These are phyloP conservation scores for Drosophila mayaguana DNA, from an alignment of 2,888 invertebrate species.

Conservation along the genomic window DNA sequence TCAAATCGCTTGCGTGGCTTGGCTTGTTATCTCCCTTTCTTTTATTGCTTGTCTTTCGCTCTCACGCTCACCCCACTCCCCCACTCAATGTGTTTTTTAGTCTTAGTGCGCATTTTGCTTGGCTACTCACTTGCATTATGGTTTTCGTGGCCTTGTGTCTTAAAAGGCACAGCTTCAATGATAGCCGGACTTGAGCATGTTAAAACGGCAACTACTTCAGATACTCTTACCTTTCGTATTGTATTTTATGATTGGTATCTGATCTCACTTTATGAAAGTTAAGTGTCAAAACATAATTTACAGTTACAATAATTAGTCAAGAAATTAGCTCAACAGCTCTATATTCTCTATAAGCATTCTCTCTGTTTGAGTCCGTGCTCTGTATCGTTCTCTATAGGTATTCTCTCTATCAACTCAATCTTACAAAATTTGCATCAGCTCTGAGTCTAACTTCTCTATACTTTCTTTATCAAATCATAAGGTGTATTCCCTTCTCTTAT, in stretches of 20 bases:
- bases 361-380: too few relatives aligned
- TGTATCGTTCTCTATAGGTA: too few relatives aligned
- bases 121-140: conserved; percentile 29
- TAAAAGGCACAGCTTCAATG: conserved; percentile 51
- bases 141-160: conserved; percentile 12
- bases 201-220: conserved; percentile 1
- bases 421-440: too few relatives aligned
- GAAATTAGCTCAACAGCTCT: too few relatives aligned
- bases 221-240: conserved; percentile 29
- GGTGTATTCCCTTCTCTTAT: not conserved
- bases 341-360: too few relatives aligned
- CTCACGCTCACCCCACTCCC: not conserved
- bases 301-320: too few relatives aligned
- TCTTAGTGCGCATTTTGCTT: conserved; percentile 3
- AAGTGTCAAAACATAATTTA: too few relatives aligned
- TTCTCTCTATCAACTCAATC: too few relatives aligned
- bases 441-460: too few relatives aligned
- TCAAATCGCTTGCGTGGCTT: conserved; percentile 29
- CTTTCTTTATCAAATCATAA: too few relatives aligned
- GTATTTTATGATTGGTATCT: not conserved
- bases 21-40: conserved; percentile 9
- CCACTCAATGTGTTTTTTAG: not conserved
- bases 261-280: too few relatives aligned
- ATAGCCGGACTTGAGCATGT: conserved; percentile 16
- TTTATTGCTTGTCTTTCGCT: not conserved